Conservation (phyloP, 2,888 invertebrate species). For the Azorinus chamasolen region DNA sequence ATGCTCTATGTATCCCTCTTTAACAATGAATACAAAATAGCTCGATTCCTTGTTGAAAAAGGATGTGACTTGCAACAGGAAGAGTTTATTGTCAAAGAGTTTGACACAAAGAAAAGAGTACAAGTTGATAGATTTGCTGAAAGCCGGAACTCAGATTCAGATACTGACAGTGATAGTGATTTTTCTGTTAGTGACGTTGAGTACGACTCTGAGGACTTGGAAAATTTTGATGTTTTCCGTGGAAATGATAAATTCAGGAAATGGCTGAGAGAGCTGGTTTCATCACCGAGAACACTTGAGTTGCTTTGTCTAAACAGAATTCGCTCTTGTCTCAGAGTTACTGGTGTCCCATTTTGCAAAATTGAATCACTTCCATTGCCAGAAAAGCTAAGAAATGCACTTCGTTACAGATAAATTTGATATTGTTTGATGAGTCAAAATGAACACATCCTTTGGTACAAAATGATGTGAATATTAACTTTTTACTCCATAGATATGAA, state of each 20-base stretch:
- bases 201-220: conserved; percentile 27
- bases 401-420: conserved; percentile 41
- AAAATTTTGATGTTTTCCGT: conserved; percentile 31
- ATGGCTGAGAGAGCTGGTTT: conserved; percentile 19
- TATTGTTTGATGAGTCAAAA: too few species aligned
- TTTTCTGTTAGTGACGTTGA: conserved; percentile 34
- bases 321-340: conserved; percentile 42
- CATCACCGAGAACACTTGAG: conserved; percentile 38
- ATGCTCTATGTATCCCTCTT: conserved; percentile 60
- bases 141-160: conserved; percentile 6
- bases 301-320: conserved; percentile 41
- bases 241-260: conserved; percentile 36
- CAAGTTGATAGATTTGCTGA: not conserved
- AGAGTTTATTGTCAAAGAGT: conserved; percentile 9
- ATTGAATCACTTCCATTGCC: conserved; percentile 49
- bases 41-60: conserved; percentile 60
- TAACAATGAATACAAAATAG: conserved; percentile 49
- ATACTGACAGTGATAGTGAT: conserved; percentile 24
- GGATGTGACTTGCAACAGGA: conserved; percentile 49
- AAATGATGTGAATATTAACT: too few species aligned
- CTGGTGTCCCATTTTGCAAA: conserved; percentile 39
- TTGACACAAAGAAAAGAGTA: not conserved
- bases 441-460: too few species aligned
- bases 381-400: conserved; percentile 23
- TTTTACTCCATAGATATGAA: too few species aligned